These are phyloP conservation scores for Caenorhabditis sp. DNA, from an alignment of 2,888 invertebrate species.

Conservation along the genomic window DNA sequence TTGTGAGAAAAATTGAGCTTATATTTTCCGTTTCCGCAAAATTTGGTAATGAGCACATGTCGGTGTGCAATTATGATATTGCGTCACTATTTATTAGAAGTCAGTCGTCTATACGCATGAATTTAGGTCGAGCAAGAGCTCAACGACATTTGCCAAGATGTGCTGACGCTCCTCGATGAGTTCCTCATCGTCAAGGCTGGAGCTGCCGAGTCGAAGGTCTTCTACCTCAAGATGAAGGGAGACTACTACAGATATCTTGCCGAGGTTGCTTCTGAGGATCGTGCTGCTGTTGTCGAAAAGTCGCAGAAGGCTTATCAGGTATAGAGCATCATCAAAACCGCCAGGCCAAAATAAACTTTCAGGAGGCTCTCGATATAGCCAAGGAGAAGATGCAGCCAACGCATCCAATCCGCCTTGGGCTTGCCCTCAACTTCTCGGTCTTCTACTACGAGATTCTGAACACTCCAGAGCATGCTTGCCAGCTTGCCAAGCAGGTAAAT, in stretches of 20 bases:
- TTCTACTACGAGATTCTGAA: constrained; percentile 99
- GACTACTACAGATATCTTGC: constrained; percentile 99
- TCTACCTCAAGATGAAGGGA: constrained; percentile 99
- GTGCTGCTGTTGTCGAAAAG: constrained; percentile 88
- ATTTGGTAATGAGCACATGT: too few relatives aligned
- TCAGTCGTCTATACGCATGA: too few relatives aligned
- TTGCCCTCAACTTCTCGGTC: constrained; percentile 99
- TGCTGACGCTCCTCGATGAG: constrained; percentile 95
- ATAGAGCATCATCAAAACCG: background rate
- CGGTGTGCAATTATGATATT: too few relatives aligned
- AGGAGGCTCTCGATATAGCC: constrained; percentile 94
- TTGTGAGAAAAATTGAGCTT: too few relatives aligned
- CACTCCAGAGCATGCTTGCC: constrained; percentile 97
- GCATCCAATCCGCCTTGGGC: constrained; percentile 97
- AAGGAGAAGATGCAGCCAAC: constrained; percentile 99
- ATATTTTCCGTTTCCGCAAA: too few relatives aligned
- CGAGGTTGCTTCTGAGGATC: constrained; percentile 97
- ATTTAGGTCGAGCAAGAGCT: constrained; percentile 92
- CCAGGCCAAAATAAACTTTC: background rate
- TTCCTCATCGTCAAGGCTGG: constrained; percentile 98
- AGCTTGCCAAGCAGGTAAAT: constrained; percentile 95
- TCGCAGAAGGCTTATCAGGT: constrained; percentile 91
- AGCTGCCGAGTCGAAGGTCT: constrained; percentile 98
- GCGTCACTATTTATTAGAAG: too few relatives aligned
- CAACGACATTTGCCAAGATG: constrained; percentile 98